These are phyloP conservation scores for Melanostoma mellinum DNA, from an alignment of 2,888 invertebrate species.

Conservation along the genomic window DNA sequence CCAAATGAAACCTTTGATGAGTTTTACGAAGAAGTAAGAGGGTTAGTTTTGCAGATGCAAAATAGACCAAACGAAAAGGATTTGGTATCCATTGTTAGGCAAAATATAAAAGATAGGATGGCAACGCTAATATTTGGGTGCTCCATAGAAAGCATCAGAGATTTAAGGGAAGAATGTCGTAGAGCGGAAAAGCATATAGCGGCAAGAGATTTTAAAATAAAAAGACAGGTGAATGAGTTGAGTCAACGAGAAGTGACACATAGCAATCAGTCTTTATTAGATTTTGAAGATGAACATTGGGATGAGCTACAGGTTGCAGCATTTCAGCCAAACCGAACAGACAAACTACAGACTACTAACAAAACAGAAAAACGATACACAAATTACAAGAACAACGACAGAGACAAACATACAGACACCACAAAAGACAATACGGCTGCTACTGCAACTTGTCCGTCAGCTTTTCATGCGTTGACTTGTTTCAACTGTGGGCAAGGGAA, in stretches of 20 bases:
- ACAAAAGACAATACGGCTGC: neutral
- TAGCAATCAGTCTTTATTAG: too few species aligned
- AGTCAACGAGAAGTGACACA: neutral
- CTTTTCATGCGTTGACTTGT: slow-evolving; percentile 4
- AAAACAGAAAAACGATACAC: neutral
- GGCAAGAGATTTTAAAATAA: neutral
- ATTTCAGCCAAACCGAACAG: neutral
- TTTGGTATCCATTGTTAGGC: neutral
- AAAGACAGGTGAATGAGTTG: too few species aligned
- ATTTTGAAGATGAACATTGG: neutral
- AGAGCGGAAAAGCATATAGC: slow-evolving; percentile 3
- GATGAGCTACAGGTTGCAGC: neutral
- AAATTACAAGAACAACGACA: neutral
- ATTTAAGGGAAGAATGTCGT: neutral
- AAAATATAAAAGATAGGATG: neutral
- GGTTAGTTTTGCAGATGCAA: neutral
- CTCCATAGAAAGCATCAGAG: neutral
- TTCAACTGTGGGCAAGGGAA: slow-evolving; percentile 8
- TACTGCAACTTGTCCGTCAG: neutral
- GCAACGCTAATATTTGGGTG: slow-evolving; percentile 6
- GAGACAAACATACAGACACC: neutral
- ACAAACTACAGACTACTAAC: neutral
- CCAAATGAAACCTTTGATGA: slow-evolving; percentile 6
- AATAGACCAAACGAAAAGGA: neutral
- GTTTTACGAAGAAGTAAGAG: slow-evolving; percentile 2